Percentiles rank a stretch among this genome's conserved stretches.
Evolutionary conservation across 2,113 vertebrate species (phyloP).

Genomic region (Brienomyrus longianalis): DNA sequence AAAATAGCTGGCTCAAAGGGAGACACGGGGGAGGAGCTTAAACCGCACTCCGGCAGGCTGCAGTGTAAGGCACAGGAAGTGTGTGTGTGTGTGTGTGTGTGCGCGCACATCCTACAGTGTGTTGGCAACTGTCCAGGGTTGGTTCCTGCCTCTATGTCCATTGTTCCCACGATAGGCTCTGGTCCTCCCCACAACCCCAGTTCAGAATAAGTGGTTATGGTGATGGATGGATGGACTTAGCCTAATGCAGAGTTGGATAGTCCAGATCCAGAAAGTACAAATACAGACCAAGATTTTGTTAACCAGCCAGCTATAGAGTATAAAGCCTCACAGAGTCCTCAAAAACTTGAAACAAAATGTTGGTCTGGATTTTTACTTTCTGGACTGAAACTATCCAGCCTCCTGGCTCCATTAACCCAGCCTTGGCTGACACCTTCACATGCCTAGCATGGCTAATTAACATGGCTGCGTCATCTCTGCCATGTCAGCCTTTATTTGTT

Average conservation of each 20-base stretch:
- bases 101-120: too few species aligned
- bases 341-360: background rate
- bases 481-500: background rate
- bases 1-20: background rate
- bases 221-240: background rate
- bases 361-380: background rate
- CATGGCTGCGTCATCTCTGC: background rate
- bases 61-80: background rate
- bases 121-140: too few species aligned
- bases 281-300: background rate
- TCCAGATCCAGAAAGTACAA: background rate
- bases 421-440: background rate
- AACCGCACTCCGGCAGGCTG: background rate
- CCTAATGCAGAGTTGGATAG: background rate
- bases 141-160: too few species aligned
- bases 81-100: too few species aligned
- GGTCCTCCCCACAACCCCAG: too few species aligned
- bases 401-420: background rate
- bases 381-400: background rate
- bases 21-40: background rate
- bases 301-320: background rate
- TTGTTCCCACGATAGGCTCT: too few species aligned
- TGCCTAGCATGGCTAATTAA: background rate
- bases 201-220: too few species aligned
- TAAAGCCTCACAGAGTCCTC: background rate